phyloP scores from a whole-genome alignment of 1,140 invertebrate species.

The Saxidomus purpurata region DNA sequence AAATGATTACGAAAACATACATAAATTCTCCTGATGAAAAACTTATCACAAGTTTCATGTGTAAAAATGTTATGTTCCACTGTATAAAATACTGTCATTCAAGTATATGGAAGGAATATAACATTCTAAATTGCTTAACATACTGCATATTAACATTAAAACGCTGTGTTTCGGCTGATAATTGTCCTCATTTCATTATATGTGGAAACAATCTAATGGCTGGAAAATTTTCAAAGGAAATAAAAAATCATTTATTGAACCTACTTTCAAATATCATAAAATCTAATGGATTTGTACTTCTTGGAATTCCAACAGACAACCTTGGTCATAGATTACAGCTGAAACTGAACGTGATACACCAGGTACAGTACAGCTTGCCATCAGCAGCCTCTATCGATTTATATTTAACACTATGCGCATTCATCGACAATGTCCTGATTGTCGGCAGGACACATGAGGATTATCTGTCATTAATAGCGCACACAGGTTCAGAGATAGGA shows the following conservation, averaged over 20 bases:
- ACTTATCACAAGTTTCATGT: neutral
- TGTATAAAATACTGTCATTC: neutral
- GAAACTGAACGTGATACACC: neutral
- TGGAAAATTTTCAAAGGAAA: neutral
- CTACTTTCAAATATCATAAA: neutral
- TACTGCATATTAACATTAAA: neutral
- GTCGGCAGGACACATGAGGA: too few relatives aligned
- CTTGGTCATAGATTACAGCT: neutral
- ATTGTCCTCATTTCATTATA: neutral
- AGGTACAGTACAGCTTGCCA: neutral
- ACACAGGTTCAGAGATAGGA: neutral
- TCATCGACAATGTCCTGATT: too few relatives aligned
- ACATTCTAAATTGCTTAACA: neutral
- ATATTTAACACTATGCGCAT: too few relatives aligned
- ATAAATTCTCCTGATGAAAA: neutral
- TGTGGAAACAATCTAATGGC: neutral
- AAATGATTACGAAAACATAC: neutral
- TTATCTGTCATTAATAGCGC: too few relatives aligned
- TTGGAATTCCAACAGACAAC: neutral
- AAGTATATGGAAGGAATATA: neutral
- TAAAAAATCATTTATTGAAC: neutral
- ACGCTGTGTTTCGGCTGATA: neutral
- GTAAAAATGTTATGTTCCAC: conserved; percentile 12
- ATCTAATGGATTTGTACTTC: neutral
- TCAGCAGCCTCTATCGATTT: too few relatives aligned